Base-by-base conservation (phyloP, 2,113 vertebrate species). In the Synchiropus splendidus region DNA sequence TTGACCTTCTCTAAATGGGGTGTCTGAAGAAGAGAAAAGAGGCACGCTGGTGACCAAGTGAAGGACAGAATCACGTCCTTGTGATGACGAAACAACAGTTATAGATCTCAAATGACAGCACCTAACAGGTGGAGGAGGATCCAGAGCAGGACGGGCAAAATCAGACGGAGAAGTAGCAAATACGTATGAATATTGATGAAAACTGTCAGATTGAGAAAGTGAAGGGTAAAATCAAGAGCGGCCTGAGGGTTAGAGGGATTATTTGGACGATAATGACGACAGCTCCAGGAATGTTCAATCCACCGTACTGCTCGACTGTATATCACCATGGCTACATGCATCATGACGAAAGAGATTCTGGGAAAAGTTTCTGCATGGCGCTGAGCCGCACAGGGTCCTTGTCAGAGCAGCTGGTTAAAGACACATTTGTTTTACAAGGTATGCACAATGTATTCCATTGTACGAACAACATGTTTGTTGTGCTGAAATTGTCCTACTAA, bases 1-100 rank as follows among this genome's bases (percentile, higher is more conserved):
- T 71, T 99, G 94, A 2, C 61, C 83, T 45, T 87, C 79, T 57
- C 85, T 81, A 83, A 87, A 97, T 0, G 55, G 75, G 0, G 42
- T 83, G 58, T 85, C 94, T 98, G 60, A 51, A 16, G 51, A 32
- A 0, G 2, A 12, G 35, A 36, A 2, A 16, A 16, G 30, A 0
- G 16, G 18, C 21, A 37, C 2, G 39, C 4, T 8, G 36, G 21
- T 45, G 12, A 58, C 12, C 13, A 36, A 8, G 1, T 11, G 16
- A 56, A 41, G 14, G 38, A 17, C 12, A 8, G 12, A 33, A 11
- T 2, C 1, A 6, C 42, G 16, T 42, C 17, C 11, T 33, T 10
- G 27, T 38, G 21, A 16, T 6, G 45, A 11, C 4, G 12, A 39
- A 18, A 39, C 11, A 17, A 17, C 17, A 4, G 16, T 17, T 6